Evolutionary conservation across 2,888 invertebrate species (phyloP), one percentile per base, ranked within the genome.

Genomic region (Disparrhopalites patrizii): DNA sequence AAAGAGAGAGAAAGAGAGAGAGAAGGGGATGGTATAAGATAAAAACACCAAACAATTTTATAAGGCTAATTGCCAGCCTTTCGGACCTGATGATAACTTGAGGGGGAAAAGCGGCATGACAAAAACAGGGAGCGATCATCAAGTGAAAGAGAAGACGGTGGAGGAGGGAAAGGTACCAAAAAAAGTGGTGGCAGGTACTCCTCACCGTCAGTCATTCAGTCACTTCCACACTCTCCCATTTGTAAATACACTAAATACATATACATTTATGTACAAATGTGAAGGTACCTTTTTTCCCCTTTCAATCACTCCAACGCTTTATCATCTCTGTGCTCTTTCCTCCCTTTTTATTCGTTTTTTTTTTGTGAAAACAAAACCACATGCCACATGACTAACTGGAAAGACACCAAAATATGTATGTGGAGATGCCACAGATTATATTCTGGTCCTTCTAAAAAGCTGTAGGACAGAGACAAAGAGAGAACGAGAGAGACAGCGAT

Each of bases 41-140:
- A 30, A 54, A 52, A 52, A 52, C 30, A 31, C 20, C 8, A 60
- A 50, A 23, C 60, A 47, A 31, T 60, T 60, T 50, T 50, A 60
- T 60, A 60, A 47, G 60, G 31, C 50, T 60, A 60, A 60, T 60
- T 60, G 60, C 50, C 20, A 27, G 30, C n/a, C 20, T 31, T 30
- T 54, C 20, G 28, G 31, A 50, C 33, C n/a, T 57, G 57, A 38
- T 57, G 38, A 57, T 40, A 57, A 57, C 20, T 57, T 57, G 23
- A 38, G 57, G 27, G 31, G 40, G 40, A 40, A 40, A 57, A 40
- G 57, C 57, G 40, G 54, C 54, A 54, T 31, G 27, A 43, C 43
- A 58, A 56, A 58, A 58, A 40, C 58, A 58, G 40, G 58, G 56
- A 56, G 36, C 56, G 36, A 56, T 23, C 5, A 18, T 38, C 25